Base-by-base conservation (phyloP, 35 echinoderm and acorn worm species). In the Apostichopus parvimensis region DNA sequence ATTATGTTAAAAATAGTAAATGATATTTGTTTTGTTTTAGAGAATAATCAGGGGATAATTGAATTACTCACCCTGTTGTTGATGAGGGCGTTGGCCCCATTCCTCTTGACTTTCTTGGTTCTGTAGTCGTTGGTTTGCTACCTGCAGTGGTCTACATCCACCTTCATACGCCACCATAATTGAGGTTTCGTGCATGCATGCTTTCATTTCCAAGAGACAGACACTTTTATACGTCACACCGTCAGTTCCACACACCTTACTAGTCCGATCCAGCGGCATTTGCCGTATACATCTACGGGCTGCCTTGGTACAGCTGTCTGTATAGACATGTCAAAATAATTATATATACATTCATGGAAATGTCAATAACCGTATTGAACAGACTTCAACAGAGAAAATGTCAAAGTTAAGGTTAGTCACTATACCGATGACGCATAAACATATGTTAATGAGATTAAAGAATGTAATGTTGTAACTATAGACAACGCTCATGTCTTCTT, bases 211-310 rank as follows among this genome's bases (percentile, higher is more conserved):
- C 18, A 91, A 26, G 4, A 78, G 13, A 56, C 89, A 91, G 18
- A 78, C 53, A 57, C 77, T 91, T 58, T 91, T 78, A 26, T 91
- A 91, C 5, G 89, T 78, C 15, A 91, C 77, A 17, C 89, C 89
- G 65, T 91, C 89, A 9, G 89, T 91, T 8, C 89, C 89, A 79
- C 89, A 91, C 5, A 77, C 72, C 14, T 82, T 82, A 17, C 34
- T 54, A 54, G 79, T 82, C 14, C 52, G 12, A 4, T 10, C 11
- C 24, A 13, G 8, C 9, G 79, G 1, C 28, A 82, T 82, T 5
- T 82, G 25, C 12, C 52, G 45, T 55, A 82, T 55, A n/a, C 79
- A 82, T 15, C 79, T 82, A 14, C 79, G 45, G 0, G 79, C 79
- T 57, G 24, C 79, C 53, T 56, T 82, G 18, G 45, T 82, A 11